Percentiles rank a stretch among this genome's conserved stretches.
Evolutionary conservation across 2,888 invertebrate species (phyloP).

Genomic region (Myopa tessellatipennis): DNA sequence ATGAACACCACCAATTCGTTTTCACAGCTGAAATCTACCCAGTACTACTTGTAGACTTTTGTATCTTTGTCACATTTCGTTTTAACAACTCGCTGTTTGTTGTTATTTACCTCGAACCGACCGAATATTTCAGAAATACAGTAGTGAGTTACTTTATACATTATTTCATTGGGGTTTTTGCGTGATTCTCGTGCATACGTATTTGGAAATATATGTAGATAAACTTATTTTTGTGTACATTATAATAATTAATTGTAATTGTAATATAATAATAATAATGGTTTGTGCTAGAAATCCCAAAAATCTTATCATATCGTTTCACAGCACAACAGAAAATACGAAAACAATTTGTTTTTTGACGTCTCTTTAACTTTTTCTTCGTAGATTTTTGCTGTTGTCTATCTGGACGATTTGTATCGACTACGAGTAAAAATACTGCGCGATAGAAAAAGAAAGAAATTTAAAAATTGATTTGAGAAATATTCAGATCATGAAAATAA

Average conservation of each 20-base stretch:
- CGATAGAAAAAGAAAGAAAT: constrained; percentile 27
- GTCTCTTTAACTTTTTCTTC: constrained; percentile 14
- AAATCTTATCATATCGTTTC: not conserved
- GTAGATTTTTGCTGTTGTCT: not conserved
- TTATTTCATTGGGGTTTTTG: too few relatives aligned
- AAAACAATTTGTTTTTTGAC: constrained; percentile 38
- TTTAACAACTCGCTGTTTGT: not conserved
- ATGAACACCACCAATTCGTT: too few relatives aligned
- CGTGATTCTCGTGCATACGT: too few relatives aligned
- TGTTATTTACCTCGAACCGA: too few relatives aligned
- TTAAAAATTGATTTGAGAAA: constrained; percentile 10
- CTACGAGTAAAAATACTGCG: constrained; percentile 20
- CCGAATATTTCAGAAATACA: too few relatives aligned
- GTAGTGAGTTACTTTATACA: too few relatives aligned
- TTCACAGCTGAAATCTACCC: too few relatives aligned
- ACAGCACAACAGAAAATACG: constrained; percentile 31
- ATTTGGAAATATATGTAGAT: too few relatives aligned
- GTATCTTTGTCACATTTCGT: not conserved
- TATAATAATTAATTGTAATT: too few relatives aligned
- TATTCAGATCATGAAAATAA: constrained; percentile 13
- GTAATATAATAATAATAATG: too few relatives aligned
- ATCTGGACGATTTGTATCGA: not conserved
- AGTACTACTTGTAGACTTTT: too few relatives aligned
- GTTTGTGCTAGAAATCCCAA: not conserved
- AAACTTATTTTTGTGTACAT: too few relatives aligned